A percentile compares a stretch with the other conserved stretches of the same genome.
These are phyloP conservation scores for Ara ararauna DNA, from an alignment of 2,797 vertebrate genomes.

Conservation along the genomic window DNA sequence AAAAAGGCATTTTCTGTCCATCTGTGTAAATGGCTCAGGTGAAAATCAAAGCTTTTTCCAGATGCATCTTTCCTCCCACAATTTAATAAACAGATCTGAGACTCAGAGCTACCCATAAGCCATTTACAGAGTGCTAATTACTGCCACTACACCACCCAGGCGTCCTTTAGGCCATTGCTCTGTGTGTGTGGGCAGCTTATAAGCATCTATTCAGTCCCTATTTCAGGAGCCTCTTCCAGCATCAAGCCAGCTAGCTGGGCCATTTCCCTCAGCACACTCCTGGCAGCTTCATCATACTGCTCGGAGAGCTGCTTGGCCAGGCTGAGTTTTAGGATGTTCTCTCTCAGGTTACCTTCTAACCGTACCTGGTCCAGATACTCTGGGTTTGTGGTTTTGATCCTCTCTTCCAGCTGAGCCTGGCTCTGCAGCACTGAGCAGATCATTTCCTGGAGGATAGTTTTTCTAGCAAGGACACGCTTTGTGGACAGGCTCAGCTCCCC, in stretches of 20 bases:
- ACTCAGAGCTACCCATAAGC: neutral
- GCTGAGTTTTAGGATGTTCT: neutral
- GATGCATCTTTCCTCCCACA: neutral
- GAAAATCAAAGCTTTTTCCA: neutral
- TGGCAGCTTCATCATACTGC: neutral
- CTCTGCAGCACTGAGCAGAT: neutral
- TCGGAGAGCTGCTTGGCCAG: neutral
- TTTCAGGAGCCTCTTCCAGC: neutral
- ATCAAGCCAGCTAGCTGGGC: neutral
- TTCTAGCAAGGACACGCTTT: neutral
- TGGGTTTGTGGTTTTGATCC: neutral
- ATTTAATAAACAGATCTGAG: neutral
- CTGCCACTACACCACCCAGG: neutral
- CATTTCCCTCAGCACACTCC: neutral
- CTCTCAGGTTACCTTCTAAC: neutral
- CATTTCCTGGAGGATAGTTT: neutral
- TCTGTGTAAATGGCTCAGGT: neutral
- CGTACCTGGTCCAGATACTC: neutral
- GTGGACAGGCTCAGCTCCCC: constrained; percentile 9
- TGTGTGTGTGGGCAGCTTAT: neutral
- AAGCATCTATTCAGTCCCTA: neutral
- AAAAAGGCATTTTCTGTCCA: neutral
- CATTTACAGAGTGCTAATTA: neutral
- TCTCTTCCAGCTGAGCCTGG: neutral
- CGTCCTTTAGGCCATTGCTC: neutral